Evolutionary conservation across 1,140 invertebrate genomes (phyloP).

Genomic region (Nomia melanderi): DNA sequence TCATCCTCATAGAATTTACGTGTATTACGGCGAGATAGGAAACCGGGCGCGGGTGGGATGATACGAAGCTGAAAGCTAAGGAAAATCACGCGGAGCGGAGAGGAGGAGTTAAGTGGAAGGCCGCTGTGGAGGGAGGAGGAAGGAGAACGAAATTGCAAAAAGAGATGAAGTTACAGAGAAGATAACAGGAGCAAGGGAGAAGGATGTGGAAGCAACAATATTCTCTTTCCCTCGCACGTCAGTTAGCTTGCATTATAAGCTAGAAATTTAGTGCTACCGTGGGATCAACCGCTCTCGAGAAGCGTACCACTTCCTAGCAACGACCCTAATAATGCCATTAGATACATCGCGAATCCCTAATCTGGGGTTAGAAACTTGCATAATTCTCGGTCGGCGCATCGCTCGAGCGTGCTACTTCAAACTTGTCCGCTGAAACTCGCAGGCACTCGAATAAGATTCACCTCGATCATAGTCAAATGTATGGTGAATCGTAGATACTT

Average conservation of each 20-base stretch:
- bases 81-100: not conserved
- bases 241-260: slow-evolving; percentile 71
- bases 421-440: slow-evolving; percentile 46
- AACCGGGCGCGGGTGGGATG: not conserved
- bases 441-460: slow-evolving; percentile 17
- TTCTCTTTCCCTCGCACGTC: slow-evolving; percentile 64
- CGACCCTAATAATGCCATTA: slow-evolving; percentile 78
- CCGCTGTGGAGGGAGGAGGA: not conserved
- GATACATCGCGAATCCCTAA: slow-evolving; percentile 76
- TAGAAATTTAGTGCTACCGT: slow-evolving; percentile 74
- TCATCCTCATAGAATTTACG: slow-evolving; percentile 48
- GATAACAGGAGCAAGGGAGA: slow-evolving; percentile 2
- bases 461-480: too few species aligned
- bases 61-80: slow-evolving; percentile 16
- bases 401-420: slow-evolving; percentile 41
- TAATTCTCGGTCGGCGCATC: slow-evolving; percentile 56
- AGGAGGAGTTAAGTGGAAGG: not conserved
- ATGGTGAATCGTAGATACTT: too few species aligned
- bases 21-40: slow-evolving; percentile 21
- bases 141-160: not conserved
- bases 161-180: not conserved
- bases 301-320: slow-evolving; percentile 72
- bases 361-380: slow-evolving; percentile 75
- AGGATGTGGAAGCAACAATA: slow-evolving; percentile 48
- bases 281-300: slow-evolving; percentile 74